Evolutionary conservation across 2,113 vertebrate species (phyloP), one percentile per base, ranked within the genome.

Genomic region (Neoarius graeffei): DNA sequence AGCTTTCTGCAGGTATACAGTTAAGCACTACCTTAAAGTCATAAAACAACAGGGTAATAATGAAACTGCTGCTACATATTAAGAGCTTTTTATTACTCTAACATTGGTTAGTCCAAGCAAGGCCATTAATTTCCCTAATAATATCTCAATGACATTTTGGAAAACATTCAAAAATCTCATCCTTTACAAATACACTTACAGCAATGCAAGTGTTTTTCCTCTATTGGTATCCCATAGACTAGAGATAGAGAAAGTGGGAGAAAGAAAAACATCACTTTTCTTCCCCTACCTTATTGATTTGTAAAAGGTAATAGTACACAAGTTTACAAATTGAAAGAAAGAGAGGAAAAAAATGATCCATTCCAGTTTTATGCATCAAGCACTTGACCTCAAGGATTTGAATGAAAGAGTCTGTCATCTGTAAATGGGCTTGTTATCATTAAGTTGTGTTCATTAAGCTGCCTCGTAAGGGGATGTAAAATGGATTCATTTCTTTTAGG

Each of bases 31-130:
- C 20, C 35, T 83, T 83, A 64, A 66, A 83, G 81, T 64, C 35
- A 66, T 83, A 66, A 83, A 83, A 64, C 81, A 83, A n/a, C 60
- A 64, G 42, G 11, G 59, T 83, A 64, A 83, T 83, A 64, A 83
- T 64, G 23, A 42, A 50, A 23, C 17, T 7, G 30, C 81, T 83
- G 35, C 60, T 83, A 62, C 42, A 83, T 66, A 23, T 48, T 83
- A 23, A 66, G 64, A 83, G 60, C 60, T 66, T 83, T 82, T 64
- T 83, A 83, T 83, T 48, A 66, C 60, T 83, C 35, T 66, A 50
- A 83, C 20, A 64, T 93, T 94, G 94, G 91, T 94, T 91, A 94
- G 93, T 94, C 89, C 90, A 94, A 91, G 93, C 92, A 93, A 92
- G 91, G 92, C 93, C 91, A 89, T 91, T 77, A 64, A 64, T 64